phyloP scores from a whole-genome alignment of 2,888 invertebrate genomes.

The Cephus rjabovi region DNA sequence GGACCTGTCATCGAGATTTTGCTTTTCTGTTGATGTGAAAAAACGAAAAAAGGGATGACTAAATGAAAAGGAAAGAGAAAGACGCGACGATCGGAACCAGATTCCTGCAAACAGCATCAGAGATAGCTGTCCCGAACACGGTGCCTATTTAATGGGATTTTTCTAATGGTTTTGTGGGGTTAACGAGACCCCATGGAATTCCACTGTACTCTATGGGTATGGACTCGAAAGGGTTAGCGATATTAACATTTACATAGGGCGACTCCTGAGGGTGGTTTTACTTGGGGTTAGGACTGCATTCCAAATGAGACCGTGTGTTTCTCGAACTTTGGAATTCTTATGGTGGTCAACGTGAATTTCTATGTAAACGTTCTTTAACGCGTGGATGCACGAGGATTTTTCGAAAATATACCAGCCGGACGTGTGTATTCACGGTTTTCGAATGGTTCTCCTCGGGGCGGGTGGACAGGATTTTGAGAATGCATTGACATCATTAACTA shows the following conservation, averaged over 20 bases:
- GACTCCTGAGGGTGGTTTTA: neutral
- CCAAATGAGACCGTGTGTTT: constrained; percentile 3
- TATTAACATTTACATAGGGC: neutral
- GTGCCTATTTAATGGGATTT: neutral
- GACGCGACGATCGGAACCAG: neutral
- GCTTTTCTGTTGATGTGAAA: neutral
- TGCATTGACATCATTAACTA: constrained; percentile 33
- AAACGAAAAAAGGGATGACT: neutral
- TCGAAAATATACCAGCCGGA: constrained; percentile 13
- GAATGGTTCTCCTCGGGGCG: neutral
- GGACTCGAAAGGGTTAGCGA: neutral
- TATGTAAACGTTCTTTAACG: constrained; percentile 19
- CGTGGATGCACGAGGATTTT: constrained; percentile 12
- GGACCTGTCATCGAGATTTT: neutral
- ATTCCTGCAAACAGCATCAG: neutral
- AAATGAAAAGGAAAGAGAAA: neutral
- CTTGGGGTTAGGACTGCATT: constrained; percentile 10
- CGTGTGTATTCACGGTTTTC: neutral
- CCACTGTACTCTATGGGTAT: neutral
- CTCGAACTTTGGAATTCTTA: constrained; percentile 4
- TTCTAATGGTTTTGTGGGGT: neutral
- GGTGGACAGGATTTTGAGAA: constrained; percentile 11
- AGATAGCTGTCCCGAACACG: neutral
- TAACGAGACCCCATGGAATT: neutral
- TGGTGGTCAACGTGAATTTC: constrained; percentile 8